These are phyloP conservation scores for Rhyacophila evoluta DNA, from an alignment of 2,888 invertebrate genomes.

Conservation along the genomic window DNA sequence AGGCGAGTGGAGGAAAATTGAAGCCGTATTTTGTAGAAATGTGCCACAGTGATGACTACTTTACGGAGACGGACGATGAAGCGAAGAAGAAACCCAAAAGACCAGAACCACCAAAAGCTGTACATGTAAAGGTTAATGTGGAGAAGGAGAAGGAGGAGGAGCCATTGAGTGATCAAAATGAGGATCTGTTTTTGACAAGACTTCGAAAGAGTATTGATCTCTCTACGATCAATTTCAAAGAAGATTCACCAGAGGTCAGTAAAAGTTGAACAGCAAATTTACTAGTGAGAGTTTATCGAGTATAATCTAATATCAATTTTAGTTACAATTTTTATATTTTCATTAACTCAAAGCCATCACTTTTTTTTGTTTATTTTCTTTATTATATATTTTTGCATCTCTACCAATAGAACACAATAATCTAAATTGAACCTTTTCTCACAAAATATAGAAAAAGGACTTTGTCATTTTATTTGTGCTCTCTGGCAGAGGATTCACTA, in stretches of 20 bases:
- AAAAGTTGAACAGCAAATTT: neutral
- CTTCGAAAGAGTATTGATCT: constrained; percentile 65
- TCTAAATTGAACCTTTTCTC: too few species aligned
- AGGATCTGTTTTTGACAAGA: constrained; percentile 55
- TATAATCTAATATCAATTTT: neutral
- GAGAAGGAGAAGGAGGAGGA: constrained; percentile 54
- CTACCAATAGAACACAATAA: neutral
- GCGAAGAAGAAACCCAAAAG: constrained; percentile 58
- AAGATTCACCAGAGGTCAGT: constrained; percentile 71
- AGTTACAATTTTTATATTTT: neutral
- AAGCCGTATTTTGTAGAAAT: constrained; percentile 72
- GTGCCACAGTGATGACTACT: constrained; percentile 75
- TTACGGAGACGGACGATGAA: constrained; percentile 65
- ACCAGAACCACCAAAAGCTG: constrained; percentile 58
- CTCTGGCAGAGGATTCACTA: too few species aligned
- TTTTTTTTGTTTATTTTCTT: too few species aligned
- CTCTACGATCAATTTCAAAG: constrained; percentile 63
- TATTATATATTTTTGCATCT: neutral
- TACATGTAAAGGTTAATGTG: constrained; percentile 56
- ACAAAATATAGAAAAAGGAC: too few species aligned
- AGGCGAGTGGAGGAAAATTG: constrained; percentile 60
- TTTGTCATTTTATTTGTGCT: too few species aligned
- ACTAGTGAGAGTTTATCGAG: neutral
- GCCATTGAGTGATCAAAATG: constrained; percentile 17
- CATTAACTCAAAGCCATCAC: too few species aligned